These are phyloP conservation scores for Neoseiulus cucumeris DNA, from an alignment of 1,140 invertebrate species.

Conservation along the genomic window DNA sequence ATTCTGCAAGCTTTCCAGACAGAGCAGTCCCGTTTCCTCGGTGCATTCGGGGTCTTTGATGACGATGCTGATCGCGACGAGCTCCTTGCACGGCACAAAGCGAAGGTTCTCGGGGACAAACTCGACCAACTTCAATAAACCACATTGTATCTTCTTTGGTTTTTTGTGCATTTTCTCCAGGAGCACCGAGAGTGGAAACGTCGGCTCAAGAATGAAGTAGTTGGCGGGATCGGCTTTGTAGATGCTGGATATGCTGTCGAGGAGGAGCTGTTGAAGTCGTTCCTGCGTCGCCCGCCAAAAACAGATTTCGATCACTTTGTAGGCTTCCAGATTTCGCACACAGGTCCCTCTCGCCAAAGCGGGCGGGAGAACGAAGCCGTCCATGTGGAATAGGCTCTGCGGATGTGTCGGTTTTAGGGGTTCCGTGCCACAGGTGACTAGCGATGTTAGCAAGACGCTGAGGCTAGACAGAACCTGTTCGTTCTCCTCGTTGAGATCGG, in stretches of 20 bases:
- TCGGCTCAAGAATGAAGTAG: constrained; percentile 92
- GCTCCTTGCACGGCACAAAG: constrained; percentile 95
- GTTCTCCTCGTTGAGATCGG: constrained; percentile 21
- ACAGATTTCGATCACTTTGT: constrained; percentile 79
- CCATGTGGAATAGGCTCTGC: constrained; percentile 70
- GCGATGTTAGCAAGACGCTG: constrained; percentile 71
- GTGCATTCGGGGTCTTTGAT: constrained; percentile 41
- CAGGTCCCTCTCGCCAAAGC: constrained; percentile 61
- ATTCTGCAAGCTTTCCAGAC: constrained; percentile 66
- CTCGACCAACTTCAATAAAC: constrained; percentile 65
- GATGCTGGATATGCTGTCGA: constrained; percentile 86
- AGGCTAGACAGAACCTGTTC: constrained; percentile 76
- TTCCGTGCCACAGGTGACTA: constrained; percentile 77
- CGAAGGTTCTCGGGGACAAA: constrained; percentile 92
- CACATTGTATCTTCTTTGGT: constrained; percentile 61
- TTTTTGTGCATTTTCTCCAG: constrained; percentile 84
- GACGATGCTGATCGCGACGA: constrained; percentile 81
- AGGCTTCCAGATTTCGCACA: constrained; percentile 80
- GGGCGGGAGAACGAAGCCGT: constrained; percentile 72
- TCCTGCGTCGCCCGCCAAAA: constrained; percentile 42
- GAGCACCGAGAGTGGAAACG: constrained; percentile 85
- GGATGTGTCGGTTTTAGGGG: constrained; percentile 42
- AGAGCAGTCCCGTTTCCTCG: constrained; percentile 34
- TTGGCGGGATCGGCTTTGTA: constrained; percentile 95
- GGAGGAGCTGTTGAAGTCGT: constrained; percentile 61